Conservation (phyloP, 2,113 vertebrate species). For the Calcarius ornatus region DNA sequence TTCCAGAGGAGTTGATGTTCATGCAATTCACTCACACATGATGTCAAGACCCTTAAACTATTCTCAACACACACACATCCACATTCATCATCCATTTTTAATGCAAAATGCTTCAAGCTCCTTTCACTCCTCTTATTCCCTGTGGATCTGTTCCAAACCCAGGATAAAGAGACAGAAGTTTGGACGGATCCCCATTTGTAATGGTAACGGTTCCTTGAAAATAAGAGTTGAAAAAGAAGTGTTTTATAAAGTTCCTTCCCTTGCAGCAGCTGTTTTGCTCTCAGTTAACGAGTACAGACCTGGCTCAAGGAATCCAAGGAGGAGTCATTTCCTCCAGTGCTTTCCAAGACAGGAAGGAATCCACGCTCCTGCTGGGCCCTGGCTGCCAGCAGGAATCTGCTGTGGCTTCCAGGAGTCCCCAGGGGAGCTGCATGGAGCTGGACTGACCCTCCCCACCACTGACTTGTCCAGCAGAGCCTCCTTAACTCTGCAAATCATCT, state of each 20-base stretch:
- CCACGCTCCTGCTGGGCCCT: not conserved
- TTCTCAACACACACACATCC: not conserved
- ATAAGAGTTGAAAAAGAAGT: not conserved
- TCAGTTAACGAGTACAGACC: not conserved
- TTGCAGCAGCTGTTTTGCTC: not conserved
- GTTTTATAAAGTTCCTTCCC: not conserved
- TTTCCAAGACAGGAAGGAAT: constrained; percentile 52
- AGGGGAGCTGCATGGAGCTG: not conserved
- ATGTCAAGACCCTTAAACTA: not conserved
- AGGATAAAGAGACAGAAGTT: not conserved
- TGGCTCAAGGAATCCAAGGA: not conserved
- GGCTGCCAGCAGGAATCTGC: not conserved
- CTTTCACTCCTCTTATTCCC: not conserved
- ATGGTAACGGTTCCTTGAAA: not conserved
- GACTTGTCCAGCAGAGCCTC: not conserved
- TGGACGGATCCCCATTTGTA: not conserved
- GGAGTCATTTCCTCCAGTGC: not conserved
- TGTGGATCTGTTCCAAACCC: not conserved
- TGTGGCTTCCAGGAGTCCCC: not conserved
- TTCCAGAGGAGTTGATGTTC: not conserved
- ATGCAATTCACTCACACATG: not conserved
- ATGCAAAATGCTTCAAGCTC: not conserved
- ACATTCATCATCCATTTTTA: not conserved
- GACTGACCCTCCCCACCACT: not conserved
- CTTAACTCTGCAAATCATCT: not conserved